A percentile compares a stretch with the other conserved stretches of the same genome.
phyloP scores from a whole-genome alignment of 2,888 invertebrate genomes.

The Danaus chrysippus region DNA sequence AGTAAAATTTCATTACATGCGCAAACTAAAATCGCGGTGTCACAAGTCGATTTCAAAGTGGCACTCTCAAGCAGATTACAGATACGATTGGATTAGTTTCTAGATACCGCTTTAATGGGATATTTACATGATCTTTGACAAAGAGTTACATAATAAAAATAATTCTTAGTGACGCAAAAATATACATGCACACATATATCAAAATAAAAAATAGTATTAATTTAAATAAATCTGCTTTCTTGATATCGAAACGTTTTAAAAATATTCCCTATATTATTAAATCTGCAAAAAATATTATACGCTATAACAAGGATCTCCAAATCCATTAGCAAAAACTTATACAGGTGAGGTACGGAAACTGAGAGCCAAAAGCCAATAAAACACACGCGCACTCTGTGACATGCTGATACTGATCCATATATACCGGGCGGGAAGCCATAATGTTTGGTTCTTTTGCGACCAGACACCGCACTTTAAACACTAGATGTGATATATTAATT shows the following conservation, averaged over 20 bases:
- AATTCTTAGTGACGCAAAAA: not conserved
- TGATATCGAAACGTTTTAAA: too few species aligned
- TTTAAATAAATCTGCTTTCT: too few species aligned
- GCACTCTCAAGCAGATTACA: constrained; percentile 25
- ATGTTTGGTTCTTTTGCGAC: constrained; percentile 40
- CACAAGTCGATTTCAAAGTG: constrained; percentile 27
- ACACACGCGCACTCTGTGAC: constrained; percentile 58
- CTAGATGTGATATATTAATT: constrained; percentile 33
- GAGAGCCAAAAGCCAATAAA: constrained; percentile 47
- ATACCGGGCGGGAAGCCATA: constrained; percentile 56
- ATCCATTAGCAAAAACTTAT: constrained; percentile 17
- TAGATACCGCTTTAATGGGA: constrained; percentile 16
- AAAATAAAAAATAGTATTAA: too few species aligned
- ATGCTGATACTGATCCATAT: constrained; percentile 58
- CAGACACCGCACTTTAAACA: constrained; percentile 13
- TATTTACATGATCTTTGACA: constrained; percentile 1
- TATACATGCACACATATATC: too few species aligned
- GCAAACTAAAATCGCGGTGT: constrained; percentile 19
- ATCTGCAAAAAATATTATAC: too few species aligned
- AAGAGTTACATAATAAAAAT: not conserved
- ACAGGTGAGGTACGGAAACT: constrained; percentile 26
- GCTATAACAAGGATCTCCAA: constrained; percentile 6
- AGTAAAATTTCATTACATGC: constrained; percentile 23
- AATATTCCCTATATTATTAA: too few species aligned
- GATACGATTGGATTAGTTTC: constrained; percentile 27